A percentile compares a stretch with the other conserved stretches of the same genome.
These are phyloP conservation scores for Leucania comma DNA, from an alignment of 2,888 invertebrate species.

Conservation along the genomic window DNA sequence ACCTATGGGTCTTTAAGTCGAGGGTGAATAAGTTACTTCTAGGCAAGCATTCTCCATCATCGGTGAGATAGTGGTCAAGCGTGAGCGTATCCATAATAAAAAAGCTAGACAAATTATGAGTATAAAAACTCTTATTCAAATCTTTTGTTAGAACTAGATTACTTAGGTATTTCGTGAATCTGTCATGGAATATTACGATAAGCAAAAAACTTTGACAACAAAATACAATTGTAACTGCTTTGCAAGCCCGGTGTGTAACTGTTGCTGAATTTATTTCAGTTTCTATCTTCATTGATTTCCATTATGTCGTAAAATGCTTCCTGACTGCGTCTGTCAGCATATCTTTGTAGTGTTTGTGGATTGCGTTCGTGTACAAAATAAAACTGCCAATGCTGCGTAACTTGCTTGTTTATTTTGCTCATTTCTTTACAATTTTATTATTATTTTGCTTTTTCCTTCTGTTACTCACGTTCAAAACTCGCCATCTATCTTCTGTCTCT, in stretches of 20 bases:
- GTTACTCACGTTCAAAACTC: too few relatives aligned
- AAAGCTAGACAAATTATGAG: not conserved
- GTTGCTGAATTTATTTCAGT: not conserved
- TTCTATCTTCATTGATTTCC: not conserved
- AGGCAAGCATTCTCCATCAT: too few relatives aligned
- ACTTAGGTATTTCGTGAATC: not conserved
- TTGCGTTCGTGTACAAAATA: too few relatives aligned
- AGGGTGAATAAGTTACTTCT: too few relatives aligned
- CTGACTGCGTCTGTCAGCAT: not conserved
- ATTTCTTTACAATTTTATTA: too few relatives aligned
- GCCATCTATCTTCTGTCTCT: too few relatives aligned
- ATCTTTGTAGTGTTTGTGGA: not conserved
- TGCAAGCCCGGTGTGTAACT: not conserved
- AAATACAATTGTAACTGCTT: not conserved
- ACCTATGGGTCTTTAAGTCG: too few relatives aligned
- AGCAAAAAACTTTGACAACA: not conserved
- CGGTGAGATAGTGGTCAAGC: too few relatives aligned
- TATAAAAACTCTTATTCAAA: not conserved
- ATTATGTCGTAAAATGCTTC: not conserved
- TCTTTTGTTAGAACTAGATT: not conserved
- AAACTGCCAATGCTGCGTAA: too few relatives aligned
- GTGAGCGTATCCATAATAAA: too few relatives aligned
- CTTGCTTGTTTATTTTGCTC: too few relatives aligned
- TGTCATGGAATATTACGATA: not conserved
- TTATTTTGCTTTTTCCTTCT: too few relatives aligned